Base-by-base conservation (phyloP, 2,113 vertebrate species). In the Mesembrinibis cayennensis region DNA sequence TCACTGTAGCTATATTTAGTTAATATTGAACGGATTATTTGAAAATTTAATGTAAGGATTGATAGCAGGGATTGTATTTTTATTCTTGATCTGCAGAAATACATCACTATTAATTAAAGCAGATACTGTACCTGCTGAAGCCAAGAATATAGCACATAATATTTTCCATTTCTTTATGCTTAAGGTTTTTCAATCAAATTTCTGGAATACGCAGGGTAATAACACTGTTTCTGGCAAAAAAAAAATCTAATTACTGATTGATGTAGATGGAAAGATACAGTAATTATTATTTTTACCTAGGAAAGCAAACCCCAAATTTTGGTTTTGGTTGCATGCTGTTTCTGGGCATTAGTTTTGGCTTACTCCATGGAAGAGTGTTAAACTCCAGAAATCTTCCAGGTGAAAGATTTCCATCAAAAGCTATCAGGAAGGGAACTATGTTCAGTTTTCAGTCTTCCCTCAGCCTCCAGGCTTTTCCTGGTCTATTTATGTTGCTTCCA, bases 1-100 rank as follows among this genome's bases (percentile, higher is more conserved):
- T 95, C 91, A 85, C 40, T 82, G 77, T 61, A 84, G 70, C 69
- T 96, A 40, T 96, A 74, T 96, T 97, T 97, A 95, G 76, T 93
- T 97, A 94, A 92, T 95, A 97, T 89, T 95, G 95, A 96, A 92
- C 59, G 49, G 36, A 86, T 70, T 38, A 30, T 65, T 92, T 87
- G 62, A 97, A 97, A 96, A 82, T 45, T 70, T 93, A 87, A 94
- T 88, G 82, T 34, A 81, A 92, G 34, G 56, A 63, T 45, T 80
- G 62, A 76, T 88, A 89, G 93, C 14, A 12, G 36, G 49, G 86
- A 47, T 77, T 70, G 13, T 58, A 70, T 61, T 91, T 96, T 94
- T 91, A 67, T 52, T 69, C 66, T 92, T 85, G 59, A 61, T 36
- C 79, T 95, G 90, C 86, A 91, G 66, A 94, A 82, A 45, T 77